Evolutionary conservation across 2,113 vertebrate genomes (phyloP).

Genomic region (human (Homo sapiens)): GRCh38 chr15:71662501-71663000

Average conservation of each 20-base stretch:
- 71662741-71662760: not conserved
- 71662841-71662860: not conserved
- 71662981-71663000: too few relatives aligned
- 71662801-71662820: not conserved
- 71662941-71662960: not conserved
- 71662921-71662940: not conserved
- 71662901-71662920: not conserved
- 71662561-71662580: not conserved
- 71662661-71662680: not conserved
- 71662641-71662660: not conserved
- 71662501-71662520: not conserved
- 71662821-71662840: not conserved
- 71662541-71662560: not conserved
- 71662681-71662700: not conserved
- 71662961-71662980: too few relatives aligned
- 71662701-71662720: not conserved
- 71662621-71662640: not conserved
- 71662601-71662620: not conserved
- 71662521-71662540: not conserved
- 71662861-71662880: not conserved
- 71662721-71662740: not conserved
- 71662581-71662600: not conserved
- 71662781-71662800: not conserved
- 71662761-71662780: not conserved
- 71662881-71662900: not conserved